Evolutionary conservation across 1,140 invertebrate species (phyloP).

Genomic region (Berghia stephanieae): DNA sequence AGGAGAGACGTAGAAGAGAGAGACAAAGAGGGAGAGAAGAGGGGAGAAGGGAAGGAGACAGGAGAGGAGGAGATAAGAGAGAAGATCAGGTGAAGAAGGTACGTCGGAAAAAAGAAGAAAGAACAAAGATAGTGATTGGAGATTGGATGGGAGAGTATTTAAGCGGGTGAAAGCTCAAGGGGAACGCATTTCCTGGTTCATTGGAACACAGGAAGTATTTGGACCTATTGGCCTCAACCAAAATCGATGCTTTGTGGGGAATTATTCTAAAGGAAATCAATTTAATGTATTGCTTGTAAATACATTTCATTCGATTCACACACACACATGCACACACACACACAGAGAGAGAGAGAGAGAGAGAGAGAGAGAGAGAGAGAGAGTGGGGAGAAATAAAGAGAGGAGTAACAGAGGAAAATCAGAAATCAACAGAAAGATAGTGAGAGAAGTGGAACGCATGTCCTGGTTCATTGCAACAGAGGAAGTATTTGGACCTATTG

Average conservation of each 20-base stretch:
- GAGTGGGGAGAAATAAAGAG: neutral
- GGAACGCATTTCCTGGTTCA: no score
- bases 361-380: neutral
- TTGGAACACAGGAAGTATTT: no score
- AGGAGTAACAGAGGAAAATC: neutral
- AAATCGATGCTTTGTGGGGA: no score
- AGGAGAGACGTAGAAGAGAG: neutral
- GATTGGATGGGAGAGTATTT: neutral
- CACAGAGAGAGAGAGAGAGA: neutral
- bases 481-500: no score
- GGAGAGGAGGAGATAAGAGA: no score
- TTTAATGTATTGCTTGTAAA: no score
- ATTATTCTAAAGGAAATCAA: no score
- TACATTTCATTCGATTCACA: no score
- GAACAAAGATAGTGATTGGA: neutral
- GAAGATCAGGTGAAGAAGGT: neutral
- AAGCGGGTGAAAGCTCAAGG: neutral
- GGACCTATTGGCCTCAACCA: no score
- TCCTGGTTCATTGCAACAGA: neutral
- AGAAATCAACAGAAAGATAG: conserved; percentile 10
- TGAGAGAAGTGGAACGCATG: neutral
- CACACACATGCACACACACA: neutral
- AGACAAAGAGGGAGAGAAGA: neutral
- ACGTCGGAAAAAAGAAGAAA: neutral
- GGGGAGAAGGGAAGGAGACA: neutral